phyloP scores from a whole-genome alignment of 2,888 invertebrate genomes.

The Diaprepes abbreviatus region DNA sequence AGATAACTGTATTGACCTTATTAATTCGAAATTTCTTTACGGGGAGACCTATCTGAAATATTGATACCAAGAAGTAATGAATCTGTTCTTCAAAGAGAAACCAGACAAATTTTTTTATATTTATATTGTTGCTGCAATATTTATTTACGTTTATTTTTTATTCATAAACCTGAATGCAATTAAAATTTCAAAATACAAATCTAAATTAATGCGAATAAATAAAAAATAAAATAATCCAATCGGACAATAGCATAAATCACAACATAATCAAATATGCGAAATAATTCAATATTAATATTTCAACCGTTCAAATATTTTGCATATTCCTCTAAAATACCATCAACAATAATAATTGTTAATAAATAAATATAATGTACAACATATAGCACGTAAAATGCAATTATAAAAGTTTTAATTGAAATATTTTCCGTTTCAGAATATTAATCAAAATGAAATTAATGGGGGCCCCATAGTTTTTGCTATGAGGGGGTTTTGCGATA shows the following conservation, averaged over 20 bases:
- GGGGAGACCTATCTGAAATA: too few species aligned
- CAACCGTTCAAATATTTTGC: not conserved
- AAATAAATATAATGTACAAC: not conserved
- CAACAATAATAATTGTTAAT: not conserved
- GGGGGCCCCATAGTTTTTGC: not conserved
- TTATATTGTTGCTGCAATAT: too few species aligned
- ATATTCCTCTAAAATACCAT: not conserved
- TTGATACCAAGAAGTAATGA: too few species aligned
- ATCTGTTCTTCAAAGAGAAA: too few species aligned
- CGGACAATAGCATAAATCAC: not conserved
- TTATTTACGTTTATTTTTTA: too few species aligned
- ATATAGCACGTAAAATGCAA: not conserved
- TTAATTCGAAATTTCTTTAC: too few species aligned
- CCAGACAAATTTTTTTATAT: too few species aligned
- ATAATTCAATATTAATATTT: constrained; percentile 2
- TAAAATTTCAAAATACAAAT: too few species aligned
- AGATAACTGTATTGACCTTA: too few species aligned
- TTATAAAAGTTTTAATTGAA: not conserved
- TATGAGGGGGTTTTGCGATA: not conserved
- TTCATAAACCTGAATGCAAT: too few species aligned
- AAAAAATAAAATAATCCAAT: not conserved
- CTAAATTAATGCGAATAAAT: too few species aligned
- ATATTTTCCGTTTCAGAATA: not conserved
- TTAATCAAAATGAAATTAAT: not conserved
- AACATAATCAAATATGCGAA: not conserved